Evolutionary conservation across 2,113 vertebrate genomes (phyloP).

Genomic region (Bubalus kerabau): DNA sequence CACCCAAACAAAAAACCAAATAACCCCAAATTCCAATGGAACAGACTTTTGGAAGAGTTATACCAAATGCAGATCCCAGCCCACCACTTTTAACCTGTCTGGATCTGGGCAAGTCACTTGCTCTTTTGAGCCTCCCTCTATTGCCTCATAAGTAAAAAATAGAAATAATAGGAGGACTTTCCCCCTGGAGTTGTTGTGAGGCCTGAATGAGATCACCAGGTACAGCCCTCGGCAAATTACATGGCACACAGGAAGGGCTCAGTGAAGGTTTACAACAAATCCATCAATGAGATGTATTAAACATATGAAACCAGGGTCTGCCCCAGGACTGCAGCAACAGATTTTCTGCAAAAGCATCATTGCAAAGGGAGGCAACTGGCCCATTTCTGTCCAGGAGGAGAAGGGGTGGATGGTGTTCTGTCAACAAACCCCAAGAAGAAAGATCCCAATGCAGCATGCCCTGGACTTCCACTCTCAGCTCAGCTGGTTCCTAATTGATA

Average conservation of each 20-base stretch:
- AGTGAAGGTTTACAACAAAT: background rate
- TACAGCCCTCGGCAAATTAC: background rate
- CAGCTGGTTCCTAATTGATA: slow-evolving; percentile 32
- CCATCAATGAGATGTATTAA: background rate
- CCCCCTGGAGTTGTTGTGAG: background rate
- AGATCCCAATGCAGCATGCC: background rate
- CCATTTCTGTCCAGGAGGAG: background rate
- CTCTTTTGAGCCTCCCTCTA: background rate
- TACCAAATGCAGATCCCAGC: background rate
- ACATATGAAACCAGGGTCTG: background rate
- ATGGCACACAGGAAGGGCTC: background rate
- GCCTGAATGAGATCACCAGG: background rate
- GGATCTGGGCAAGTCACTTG: background rate
- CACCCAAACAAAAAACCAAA: background rate
- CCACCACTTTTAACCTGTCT: background rate
- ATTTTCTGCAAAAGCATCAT: background rate
- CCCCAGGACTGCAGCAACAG: background rate
- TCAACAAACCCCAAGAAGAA: background rate
- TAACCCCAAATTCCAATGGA: background rate
- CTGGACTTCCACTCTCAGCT: background rate
- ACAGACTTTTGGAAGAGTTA: background rate
- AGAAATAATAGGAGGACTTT: slow-evolving; percentile 19
- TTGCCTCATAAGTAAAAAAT: slow-evolving; percentile 30
- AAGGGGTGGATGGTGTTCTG: background rate
- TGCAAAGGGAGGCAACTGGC: background rate